Percentiles rank a stretch among this genome's conserved stretches.
These are phyloP conservation scores for Tenthredo notha DNA, from an alignment of 2,888 invertebrate genomes.

Conservation along the genomic window DNA sequence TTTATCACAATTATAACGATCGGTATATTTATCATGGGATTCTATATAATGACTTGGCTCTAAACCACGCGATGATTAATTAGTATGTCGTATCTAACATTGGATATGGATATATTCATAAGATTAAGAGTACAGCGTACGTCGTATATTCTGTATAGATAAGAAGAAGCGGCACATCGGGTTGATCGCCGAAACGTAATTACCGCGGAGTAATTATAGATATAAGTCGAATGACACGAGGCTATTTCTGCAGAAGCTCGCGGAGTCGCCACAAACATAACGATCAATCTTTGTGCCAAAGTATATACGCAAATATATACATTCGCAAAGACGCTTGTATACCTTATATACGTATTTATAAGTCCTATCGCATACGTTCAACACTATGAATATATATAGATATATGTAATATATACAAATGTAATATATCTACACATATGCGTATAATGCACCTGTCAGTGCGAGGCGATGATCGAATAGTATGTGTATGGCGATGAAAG, in stretches of 20 bases:
- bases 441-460: conserved; percentile 33
- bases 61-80: background rate
- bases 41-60: background rate
- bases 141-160: background rate
- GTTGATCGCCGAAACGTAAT: conserved; percentile 7
- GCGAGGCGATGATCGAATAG: background rate
- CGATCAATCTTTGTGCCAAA: background rate
- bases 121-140: background rate
- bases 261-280: background rate
- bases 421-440: background rate
- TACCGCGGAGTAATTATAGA: conserved; percentile 29
- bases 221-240: conserved; percentile 9
- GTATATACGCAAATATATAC: background rate
- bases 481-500: background rate
- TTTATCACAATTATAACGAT: background rate
- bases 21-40: background rate
- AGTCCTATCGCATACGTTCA: too few species aligned
- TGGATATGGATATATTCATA: background rate
- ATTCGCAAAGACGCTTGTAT: background rate
- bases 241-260: conserved; percentile 19
- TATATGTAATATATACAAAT: background rate
- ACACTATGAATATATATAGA: background rate
- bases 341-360: background rate
- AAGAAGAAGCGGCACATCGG: background rate
- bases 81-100: background rate